Evolutionary conservation across 2,888 invertebrate genomes (phyloP), one percentile per base, ranked within the genome.

Genomic region (Andrena trimmerana): DNA sequence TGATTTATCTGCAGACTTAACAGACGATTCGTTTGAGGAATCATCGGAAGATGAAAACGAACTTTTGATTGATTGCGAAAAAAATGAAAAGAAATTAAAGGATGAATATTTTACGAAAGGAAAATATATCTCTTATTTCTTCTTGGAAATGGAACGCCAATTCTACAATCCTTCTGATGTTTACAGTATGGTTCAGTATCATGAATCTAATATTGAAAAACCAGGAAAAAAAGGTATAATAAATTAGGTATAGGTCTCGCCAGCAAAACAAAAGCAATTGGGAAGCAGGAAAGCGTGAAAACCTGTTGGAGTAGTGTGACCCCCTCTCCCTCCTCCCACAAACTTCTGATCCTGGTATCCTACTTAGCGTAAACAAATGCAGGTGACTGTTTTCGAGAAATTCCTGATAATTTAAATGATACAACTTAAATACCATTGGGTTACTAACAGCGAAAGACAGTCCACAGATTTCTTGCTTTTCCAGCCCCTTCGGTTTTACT

Each of bases 71-170:
- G 85, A 88, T 36, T 72, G 59, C 70, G 92, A 91, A 77, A 86
- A 81, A 74, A 86, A 79, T 70, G 89, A 89, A 27, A 85, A 74
- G 76, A 82, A 84, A 72, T 84, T 90, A 31, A 91, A 89, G 81
- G 91, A 93, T 78, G 90, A 92, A 50, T 93, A 93, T 81, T 93
- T 91, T 81, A 93, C 93, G 52, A 92, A 86, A 36, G 93, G 93
- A 63, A 93, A 93, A 88, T 93, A 90, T 86, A 86, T 92, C 36
- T 88, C 91, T 50, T 91, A 91, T 86, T 93, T 93, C 87, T 92
- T 93, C 81, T 82, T 93, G 84, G 90, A 91, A 90, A 92, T 93
- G 91, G 93, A 93, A 87, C 90, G 90, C 80, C 92, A 92, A 78
- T 87, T 67, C 52, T 92, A 92, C 86, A 85, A 93, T 90, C 93